Evolutionary conservation across 2,113 vertebrate genomes (phyloP), one percentile per base, ranked within the genome.

Genomic region (Erpornis zantholeuca): DNA sequence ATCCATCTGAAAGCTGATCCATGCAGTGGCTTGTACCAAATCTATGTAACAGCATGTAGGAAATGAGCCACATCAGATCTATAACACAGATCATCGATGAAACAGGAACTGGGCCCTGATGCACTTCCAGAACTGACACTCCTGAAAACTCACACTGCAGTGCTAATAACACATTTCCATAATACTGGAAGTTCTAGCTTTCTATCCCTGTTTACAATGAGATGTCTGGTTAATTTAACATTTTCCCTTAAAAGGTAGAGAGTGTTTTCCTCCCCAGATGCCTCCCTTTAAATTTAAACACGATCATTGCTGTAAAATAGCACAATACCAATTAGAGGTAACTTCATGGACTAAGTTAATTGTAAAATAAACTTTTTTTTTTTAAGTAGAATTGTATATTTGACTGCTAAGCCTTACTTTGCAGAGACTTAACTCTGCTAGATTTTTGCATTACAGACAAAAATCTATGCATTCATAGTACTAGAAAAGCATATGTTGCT

Each of bases 1-100:
- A 31, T 44, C 56, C 66, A 19, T 27, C 25, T 29, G 70, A 71
- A 79, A 91, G 33, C 59, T 61, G 84, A 82, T 35, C 59, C 45
- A 8, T 12, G 11, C 6, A 54, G 53, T 4, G 60, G 56, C 53
- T 77, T 27, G 33, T 22, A 47, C 25, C 7, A 53, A 65, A 84
- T 28, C 40, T 33, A 2, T 14, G 24, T 9, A 77, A 18, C 33
- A 87, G 71, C 5, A 2, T 7, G 29, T 10, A 66, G 63, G 52
- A 57, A 82, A 66, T 10, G 8, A 93, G 28, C 25, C 38, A 23
- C 25, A 3, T 11, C 45, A 73, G 23, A 35, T 25, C 73, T 47
- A 0, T 17, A 59, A 54, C 0, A 0, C 3, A 24, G 8, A 83
- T 31, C 71, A 40, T 1, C 35, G 1, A 77, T 23, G 19, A n/a